These are phyloP conservation scores for Chrysotoxum bicinctum DNA, from an alignment of 2,888 invertebrate species.

Conservation along the genomic window DNA sequence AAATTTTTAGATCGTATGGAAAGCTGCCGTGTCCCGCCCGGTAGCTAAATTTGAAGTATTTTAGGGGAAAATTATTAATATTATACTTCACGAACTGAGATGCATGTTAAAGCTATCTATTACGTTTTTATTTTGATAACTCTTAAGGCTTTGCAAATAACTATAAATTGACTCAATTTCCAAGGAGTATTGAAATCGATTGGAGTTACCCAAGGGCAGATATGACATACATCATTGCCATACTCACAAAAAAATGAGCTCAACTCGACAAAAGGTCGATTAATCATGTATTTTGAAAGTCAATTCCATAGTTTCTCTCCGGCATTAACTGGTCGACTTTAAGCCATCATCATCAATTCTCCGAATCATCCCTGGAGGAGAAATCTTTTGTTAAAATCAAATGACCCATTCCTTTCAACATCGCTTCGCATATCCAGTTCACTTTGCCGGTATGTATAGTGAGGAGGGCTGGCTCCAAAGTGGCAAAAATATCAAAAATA, in stretches of 20 bases:
- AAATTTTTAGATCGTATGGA: too few species aligned
- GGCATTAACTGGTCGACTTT: neutral
- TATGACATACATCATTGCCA: neutral
- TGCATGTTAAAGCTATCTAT: too few species aligned
- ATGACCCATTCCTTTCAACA: slow-evolving; percentile 12
- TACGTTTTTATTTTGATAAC: too few species aligned
- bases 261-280: neutral
- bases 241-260: neutral
- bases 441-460: neutral
- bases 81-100: too few species aligned
- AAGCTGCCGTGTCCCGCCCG: too few species aligned
- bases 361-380: slow-evolving; percentile 18
- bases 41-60: too few species aligned
- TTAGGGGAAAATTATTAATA: too few species aligned
- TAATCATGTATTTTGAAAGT: slow-evolving; percentile 19
- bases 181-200: neutral
- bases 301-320: slow-evolving; percentile 2
- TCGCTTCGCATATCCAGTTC: slow-evolving; percentile 1
- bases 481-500: neutral
- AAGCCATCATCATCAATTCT: slow-evolving; percentile 26
- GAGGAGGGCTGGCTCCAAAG: neutral
- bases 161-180: neutral
- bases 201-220: neutral
- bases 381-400: slow-evolving; percentile 28
- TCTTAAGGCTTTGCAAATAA: neutral